These are phyloP conservation scores for Pseudorhiza aurosa DNA, from an alignment of 30 jellyfish, hydroid and myxozoan species.

Conservation along the genomic window DNA sequence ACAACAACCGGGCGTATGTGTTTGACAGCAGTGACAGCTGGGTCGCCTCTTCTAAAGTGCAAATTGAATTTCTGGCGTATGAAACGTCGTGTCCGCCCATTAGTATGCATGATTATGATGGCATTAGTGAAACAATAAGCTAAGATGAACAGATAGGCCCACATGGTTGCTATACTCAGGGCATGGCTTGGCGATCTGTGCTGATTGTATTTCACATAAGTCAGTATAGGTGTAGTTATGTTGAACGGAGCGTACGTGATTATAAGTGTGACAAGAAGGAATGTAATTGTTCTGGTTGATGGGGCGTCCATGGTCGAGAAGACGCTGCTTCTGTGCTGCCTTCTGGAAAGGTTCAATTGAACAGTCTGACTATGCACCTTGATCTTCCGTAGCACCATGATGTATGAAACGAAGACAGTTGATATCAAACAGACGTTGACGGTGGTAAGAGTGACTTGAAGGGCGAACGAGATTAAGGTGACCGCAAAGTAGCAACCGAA, in stretches of 20 bases:
- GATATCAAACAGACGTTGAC: neutral
- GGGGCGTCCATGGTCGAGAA: neutral
- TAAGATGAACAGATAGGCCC: slow-evolving; percentile 13
- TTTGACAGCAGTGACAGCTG: neutral
- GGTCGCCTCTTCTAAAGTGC: neutral
- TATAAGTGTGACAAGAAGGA: slow-evolving; percentile 3
- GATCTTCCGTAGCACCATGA: slow-evolving; percentile 12
- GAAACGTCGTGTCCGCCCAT: slow-evolving; percentile 1
- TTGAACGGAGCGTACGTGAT: slow-evolving; percentile 26
- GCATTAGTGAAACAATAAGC: slow-evolving; percentile 25
- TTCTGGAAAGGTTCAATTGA: neutral
- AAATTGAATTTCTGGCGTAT: neutral
- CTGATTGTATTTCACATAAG: neutral
- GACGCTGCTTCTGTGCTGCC: neutral
- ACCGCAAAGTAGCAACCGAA: neutral
- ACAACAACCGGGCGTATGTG: too few relatives aligned
- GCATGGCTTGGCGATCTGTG: neutral
- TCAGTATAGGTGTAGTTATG: slow-evolving; percentile 8
- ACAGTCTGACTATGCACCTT: neutral
- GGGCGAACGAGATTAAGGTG: slow-evolving; percentile 11
- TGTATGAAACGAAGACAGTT: neutral
- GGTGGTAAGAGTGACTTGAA: slow-evolving; percentile 9
- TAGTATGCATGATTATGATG: slow-evolving; percentile 7
- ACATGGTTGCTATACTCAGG: neutral
- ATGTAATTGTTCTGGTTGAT: slow-evolving; percentile 23